These are phyloP conservation scores for Rana temporaria DNA, from an alignment of 2,113 vertebrate species.

Conservation along the genomic window DNA sequence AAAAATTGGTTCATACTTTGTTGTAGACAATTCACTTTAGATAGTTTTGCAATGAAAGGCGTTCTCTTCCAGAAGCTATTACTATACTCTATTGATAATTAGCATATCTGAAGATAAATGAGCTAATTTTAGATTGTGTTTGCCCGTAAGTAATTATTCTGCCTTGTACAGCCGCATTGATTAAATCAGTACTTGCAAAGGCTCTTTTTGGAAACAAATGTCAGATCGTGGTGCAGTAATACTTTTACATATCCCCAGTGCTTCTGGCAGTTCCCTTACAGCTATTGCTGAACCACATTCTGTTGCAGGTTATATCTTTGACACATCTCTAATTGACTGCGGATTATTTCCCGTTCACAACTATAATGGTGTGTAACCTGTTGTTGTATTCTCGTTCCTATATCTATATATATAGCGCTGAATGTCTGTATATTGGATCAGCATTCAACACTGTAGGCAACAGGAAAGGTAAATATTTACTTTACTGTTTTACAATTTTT, in stretches of 20 bases:
- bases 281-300: neutral
- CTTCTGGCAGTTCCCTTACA: neutral
- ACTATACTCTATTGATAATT: slow-evolving; percentile 8
- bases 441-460: too few species aligned
- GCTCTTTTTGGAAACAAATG: slow-evolving; percentile 24
- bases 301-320: slow-evolving; percentile 3
- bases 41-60: neutral
- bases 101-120: slow-evolving; percentile 4
- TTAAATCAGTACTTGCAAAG: slow-evolving; percentile 3
- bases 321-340: slow-evolving; percentile 21
- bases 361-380: neutral
- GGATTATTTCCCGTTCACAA: neutral
- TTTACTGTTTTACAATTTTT: too few species aligned
- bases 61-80: neutral
- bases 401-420: neutral
- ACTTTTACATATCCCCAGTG: neutral
- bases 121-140: slow-evolving; percentile 18
- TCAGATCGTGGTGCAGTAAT: neutral
- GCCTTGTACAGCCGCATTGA: neutral
- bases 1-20: too few species aligned
- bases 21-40: too few species aligned
- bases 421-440: too few species aligned
- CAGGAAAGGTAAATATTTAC: too few species aligned
- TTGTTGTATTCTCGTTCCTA: neutral
- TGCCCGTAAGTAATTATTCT: slow-evolving; percentile 6